Conservation (phyloP, 2,113 vertebrate species). For the crab-eating macaque (Macaca fascicularis) region T2T-MFA8v1.1 NC_088376.1:61292501-61293000, state of each 20-base stretch:
- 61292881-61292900: neutral
- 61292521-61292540: neutral
- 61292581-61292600: neutral
- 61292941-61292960: constrained; percentile 2
- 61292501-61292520: neutral
- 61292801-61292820: neutral
- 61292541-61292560: neutral
- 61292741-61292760: neutral
- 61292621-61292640: neutral
- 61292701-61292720: neutral
- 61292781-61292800: neutral
- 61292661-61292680: neutral
- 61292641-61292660: neutral
- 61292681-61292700: neutral
- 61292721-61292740: neutral
- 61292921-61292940: constrained; percentile 16
- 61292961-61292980: neutral
- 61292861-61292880: neutral
- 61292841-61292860: constrained; percentile 2
- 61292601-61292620: neutral
- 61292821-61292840: neutral
- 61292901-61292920: neutral
- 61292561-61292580: neutral
- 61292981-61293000: constrained; percentile 18
- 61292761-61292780: neutral